Evolutionary conservation across 2,888 invertebrate species (phyloP), one percentile per base, ranked within the genome.

Genomic region (Tipula vernalis): DNA sequence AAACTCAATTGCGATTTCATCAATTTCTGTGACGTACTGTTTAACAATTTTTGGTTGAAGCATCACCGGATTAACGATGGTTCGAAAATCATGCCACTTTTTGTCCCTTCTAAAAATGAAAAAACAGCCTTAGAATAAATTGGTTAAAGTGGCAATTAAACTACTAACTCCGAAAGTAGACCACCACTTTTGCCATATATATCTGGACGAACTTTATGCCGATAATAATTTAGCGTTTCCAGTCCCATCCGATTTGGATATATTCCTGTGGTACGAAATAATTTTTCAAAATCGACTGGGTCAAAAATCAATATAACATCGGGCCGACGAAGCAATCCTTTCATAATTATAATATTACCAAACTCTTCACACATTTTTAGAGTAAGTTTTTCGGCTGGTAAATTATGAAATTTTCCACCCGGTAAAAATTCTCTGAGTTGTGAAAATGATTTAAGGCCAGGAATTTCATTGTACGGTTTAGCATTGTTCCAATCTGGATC

Each of bases 81-180:
- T 93, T n/a, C 95, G 92, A 87, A 95, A 92, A 84, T 93, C 92
- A 36, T 94, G 93, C 95, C 95, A 95, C 88, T 93, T 91, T 28
- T 93, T 94, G 0, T 88, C 90, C 86, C 89, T 88, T 0, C 88
- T 88, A 87, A 88, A 41, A 47, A 28, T 36, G 18, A 44, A n/a
- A 42, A 18, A n/a, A 28, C 2, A 28, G 0, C 44, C 71, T 39
- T 42, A 39, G 6, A 8, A 5, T 10, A 10, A 44, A 12, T 12
- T 44, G 28, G 28, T 28, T 28, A 28, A 28, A 28, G 28, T 28
- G 10, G 44, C 44, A 44, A 10, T 1, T 44, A 44, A 44, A 44
- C 10, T 12, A 44, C 18, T 86, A 88, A 90, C 90, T 89, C 88
- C 4, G 89, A 86, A 13, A 90, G 18, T 0, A 90, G 42, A 18